Conservation (phyloP, 2,113 vertebrate genomes). For the Micromys minutus region DNA sequence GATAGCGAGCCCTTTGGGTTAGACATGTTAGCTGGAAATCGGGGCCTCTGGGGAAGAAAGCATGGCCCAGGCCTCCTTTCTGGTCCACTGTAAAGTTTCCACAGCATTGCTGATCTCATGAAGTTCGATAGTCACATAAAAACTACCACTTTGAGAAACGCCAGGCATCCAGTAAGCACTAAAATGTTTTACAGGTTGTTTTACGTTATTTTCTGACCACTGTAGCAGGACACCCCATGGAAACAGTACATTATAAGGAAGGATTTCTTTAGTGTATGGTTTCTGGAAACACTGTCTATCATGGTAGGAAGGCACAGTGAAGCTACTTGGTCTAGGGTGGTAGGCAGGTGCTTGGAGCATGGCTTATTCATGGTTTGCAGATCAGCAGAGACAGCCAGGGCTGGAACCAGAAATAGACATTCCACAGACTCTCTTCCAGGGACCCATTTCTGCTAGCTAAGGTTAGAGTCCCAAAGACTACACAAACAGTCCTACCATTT, state of each 20-base stretch:
- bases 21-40: neutral
- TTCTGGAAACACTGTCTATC: neutral
- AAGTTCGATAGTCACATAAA: neutral
- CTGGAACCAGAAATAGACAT: neutral
- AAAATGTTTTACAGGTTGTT: neutral
- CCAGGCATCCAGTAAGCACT: neutral
- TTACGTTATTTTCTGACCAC: neutral
- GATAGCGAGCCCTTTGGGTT: neutral
- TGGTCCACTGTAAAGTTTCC: neutral
- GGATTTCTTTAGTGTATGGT: neutral
- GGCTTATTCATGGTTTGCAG: neutral
- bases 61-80: neutral
- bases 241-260: neutral
- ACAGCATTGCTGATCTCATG: neutral
- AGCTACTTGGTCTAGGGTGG: neutral
- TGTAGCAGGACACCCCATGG: neutral
- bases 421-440: neutral
- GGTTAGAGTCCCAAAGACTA: neutral
- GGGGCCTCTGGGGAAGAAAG: neutral
- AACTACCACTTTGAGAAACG: neutral
- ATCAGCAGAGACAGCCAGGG: neutral
- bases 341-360: too few relatives aligned
- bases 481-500: neutral
- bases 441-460: neutral
- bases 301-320: neutral